A percentile compares a stretch with the other conserved stretches of the same genome.
These are phyloP conservation scores for Crotalus tigris DNA, from an alignment of 2,113 vertebrate genomes.

Conservation along the genomic window DNA sequence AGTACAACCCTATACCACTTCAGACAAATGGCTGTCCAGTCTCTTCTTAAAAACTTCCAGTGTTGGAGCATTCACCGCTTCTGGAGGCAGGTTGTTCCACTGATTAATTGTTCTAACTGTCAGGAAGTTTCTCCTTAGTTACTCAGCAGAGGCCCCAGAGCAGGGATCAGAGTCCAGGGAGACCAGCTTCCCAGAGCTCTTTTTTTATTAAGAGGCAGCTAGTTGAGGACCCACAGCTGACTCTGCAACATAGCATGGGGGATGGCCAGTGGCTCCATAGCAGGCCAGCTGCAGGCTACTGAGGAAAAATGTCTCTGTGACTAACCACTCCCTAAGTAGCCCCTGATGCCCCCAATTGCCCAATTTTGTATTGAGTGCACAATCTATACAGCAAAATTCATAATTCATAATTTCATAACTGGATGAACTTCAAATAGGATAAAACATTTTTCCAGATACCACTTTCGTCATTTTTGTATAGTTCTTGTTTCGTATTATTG, in stretches of 20 bases:
- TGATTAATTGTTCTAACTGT: no score
- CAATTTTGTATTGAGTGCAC: not conserved
- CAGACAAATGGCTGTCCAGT: no score
- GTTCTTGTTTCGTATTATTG: not conserved
- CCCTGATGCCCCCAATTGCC: not conserved
- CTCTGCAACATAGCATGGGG: not conserved
- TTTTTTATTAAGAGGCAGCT: not conserved
- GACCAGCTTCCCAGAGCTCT: not conserved
- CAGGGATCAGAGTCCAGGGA: not conserved
- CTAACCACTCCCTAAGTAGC: no score
- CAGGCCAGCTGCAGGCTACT: not conserved
- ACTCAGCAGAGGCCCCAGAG: no score
- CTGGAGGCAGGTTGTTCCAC: no score
- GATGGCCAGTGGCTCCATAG: not conserved
- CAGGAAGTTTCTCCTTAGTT: no score
- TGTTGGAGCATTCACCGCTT: no score
- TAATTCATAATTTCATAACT: not conserved
- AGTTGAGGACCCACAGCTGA: not conserved
- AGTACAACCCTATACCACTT: no score
- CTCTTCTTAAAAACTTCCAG: no score
- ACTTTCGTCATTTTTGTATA: not conserved
- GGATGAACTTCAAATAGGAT: not conserved
- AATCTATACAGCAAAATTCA: no score
- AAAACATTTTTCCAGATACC: not conserved
- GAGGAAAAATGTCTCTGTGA: not conserved